Base-by-base conservation (phyloP, 2,888 invertebrate genomes). In the Lamellibrachia columna region DNA sequence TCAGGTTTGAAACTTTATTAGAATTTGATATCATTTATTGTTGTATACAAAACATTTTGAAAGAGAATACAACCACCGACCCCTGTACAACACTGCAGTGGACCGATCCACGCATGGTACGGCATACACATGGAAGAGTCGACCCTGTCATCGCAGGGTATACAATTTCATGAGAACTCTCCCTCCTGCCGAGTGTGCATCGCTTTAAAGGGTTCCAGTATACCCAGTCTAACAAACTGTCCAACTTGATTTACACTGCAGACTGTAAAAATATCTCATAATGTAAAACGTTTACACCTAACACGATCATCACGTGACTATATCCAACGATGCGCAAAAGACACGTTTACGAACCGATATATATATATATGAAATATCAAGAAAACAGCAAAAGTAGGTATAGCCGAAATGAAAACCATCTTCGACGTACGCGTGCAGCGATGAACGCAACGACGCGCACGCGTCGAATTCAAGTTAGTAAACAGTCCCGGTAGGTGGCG, bases 1-100 rank as follows among this genome's bases (percentile, higher is more conserved):
- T 75, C 75, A 75, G 75, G 75, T 75, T 75, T 75, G 75, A 75
- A 75, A 75, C 75, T 75, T 75, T 75, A 75, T 75, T 75, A 75
- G 75, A 75, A 75, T 75, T 75, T 75, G 75, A 75, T 75, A 75
- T 75, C 15, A 75, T 75, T 75, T 75, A 75, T 75, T 75, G 75
- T 75, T 75, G 75, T 75, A 75, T 75, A 75, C 75, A 75, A 75
- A 75, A 75, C 75, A 75, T 75, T 75, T 75, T 75, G 75, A 75
- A 75, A 75, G 75, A 75, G 75, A 75, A 75, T 22, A 75, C 75
- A 75, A 75, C 75, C 75, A 75, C 75, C 75, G 75, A 75, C 75
- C 75, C 75, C 75, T 75, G 75, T 75, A 15, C 75, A 75, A 75
- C 75, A 75, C 15, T 75, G 75, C 75, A 75, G 75, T 75, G 75